These are phyloP conservation scores for Siniperca obscura DNA, from an alignment of 2,797 vertebrate genomes.

Conservation along the genomic window DNA sequence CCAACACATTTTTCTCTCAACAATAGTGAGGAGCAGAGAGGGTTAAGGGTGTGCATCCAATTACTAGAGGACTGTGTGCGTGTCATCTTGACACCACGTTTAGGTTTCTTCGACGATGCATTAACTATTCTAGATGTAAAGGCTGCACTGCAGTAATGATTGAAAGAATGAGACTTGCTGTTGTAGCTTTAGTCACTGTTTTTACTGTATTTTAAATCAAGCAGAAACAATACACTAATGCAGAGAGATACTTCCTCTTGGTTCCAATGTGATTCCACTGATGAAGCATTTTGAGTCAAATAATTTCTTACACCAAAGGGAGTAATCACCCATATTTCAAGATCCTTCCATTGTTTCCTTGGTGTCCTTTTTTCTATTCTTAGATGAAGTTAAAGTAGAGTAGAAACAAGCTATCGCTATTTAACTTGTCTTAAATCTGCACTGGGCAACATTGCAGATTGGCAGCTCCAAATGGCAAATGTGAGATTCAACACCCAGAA, in stretches of 20 bases:
- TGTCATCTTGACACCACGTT: slow-evolving; percentile 73
- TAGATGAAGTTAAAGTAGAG: slow-evolving; percentile 6
- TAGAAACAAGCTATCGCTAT: slow-evolving; percentile 16
- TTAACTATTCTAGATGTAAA: slow-evolving; percentile 62
- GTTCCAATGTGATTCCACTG: slow-evolving; percentile 2
- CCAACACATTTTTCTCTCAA: slow-evolving; percentile 72
- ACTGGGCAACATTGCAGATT: slow-evolving; percentile 14
- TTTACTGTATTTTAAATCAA: slow-evolving; percentile 24
- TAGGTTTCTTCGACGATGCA: slow-evolving; percentile 58
- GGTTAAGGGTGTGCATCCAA: slow-evolving; percentile 63
- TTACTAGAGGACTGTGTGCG: slow-evolving; percentile 73
- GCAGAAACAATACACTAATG: slow-evolving; percentile 1
- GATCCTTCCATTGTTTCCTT: neutral
- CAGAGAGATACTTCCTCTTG: neutral
- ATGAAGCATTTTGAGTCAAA: slow-evolving; percentile 1
- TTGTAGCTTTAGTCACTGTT: slow-evolving; percentile 24
- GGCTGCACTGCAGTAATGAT: slow-evolving; percentile 45
- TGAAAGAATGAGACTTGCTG: slow-evolving; percentile 34
- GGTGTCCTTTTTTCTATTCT: neutral
- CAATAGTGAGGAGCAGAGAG: slow-evolving; percentile 59
- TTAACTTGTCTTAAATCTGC: slow-evolving; percentile 43
- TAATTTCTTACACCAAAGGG: neutral
- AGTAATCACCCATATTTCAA: neutral
- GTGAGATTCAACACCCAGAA: slow-evolving; percentile 29
- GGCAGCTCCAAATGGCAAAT: slow-evolving; percentile 39